Conservation (phyloP, 2,888 invertebrate genomes). For the Melinaea menophilus region DNA sequence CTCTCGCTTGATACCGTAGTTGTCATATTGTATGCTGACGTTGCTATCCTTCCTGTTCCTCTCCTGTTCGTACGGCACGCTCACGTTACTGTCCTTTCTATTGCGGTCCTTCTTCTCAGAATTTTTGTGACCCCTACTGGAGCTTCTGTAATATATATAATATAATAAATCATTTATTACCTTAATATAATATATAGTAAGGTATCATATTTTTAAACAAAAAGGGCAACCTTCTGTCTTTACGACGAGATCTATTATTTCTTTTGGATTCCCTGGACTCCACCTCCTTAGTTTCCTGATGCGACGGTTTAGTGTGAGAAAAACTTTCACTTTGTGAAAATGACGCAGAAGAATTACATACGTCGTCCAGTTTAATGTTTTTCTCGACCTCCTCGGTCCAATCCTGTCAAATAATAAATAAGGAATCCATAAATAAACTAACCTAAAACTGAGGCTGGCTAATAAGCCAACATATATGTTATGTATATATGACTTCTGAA, state of each 20-base stretch:
- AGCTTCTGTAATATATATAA: conserved; percentile 50
- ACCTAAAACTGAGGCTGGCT: neutral
- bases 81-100: conserved; percentile 64
- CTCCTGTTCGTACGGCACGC: conserved; percentile 57
- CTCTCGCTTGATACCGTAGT: conserved; percentile 53
- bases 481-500: too few species aligned
- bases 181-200: neutral
- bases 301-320: conserved; percentile 40
- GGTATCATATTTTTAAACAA: neutral
- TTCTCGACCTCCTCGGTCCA: conserved; percentile 76
- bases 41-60: conserved; percentile 60
- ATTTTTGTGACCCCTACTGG: conserved; percentile 65
- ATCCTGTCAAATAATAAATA: conserved; percentile 47
- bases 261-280: conserved; percentile 59
- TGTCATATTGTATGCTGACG: conserved; percentile 62
- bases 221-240: conserved; percentile 59
- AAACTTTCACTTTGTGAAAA: conserved; percentile 49
- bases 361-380: conserved; percentile 66
- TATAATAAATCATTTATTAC: too few species aligned
- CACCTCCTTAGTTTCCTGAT: conserved; percentile 52
- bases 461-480: too few species aligned
- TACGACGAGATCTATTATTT: conserved; percentile 57
- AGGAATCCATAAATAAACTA: conserved; percentile 1
- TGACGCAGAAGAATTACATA: conserved; percentile 58
- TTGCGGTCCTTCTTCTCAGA: conserved; percentile 61